Percentiles rank a stretch among this genome's conserved stretches.
phyloP scores from a whole-genome alignment of 2,888 invertebrate species.

The Caenorhabditis sp. region DNA sequence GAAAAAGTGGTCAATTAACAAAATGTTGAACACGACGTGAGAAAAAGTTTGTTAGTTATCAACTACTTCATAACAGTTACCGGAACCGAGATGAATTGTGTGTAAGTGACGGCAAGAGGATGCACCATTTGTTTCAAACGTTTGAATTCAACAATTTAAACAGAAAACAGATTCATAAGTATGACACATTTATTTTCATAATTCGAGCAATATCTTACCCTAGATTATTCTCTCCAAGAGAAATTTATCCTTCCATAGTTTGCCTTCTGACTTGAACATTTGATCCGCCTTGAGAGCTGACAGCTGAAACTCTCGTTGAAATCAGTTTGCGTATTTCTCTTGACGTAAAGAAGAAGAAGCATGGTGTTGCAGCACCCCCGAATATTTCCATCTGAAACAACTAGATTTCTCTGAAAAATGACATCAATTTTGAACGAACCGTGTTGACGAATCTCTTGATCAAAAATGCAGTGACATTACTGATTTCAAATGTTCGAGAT shows the following conservation, averaged over 20 bases:
- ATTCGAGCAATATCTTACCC: not conserved
- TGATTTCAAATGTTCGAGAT: constrained; percentile 3
- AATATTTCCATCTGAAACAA: constrained; percentile 30
- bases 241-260: not conserved
- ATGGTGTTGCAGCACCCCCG: constrained; percentile 16
- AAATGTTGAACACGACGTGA: too few relatives aligned
- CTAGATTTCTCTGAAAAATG: not conserved
- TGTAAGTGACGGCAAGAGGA: too few relatives aligned
- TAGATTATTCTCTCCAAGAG: not conserved
- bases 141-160: too few relatives aligned
- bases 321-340: constrained; percentile 22
- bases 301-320: constrained; percentile 4
- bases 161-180: too few relatives aligned
- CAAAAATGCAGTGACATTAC: not conserved
- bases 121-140: too few relatives aligned
- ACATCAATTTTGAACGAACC: not conserved
- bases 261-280: constrained; percentile 13
- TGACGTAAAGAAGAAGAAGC: constrained; percentile 25
- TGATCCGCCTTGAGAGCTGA: constrained; percentile 19
- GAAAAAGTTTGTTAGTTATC: too few relatives aligned
- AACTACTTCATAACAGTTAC: too few relatives aligned
- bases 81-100: too few relatives aligned
- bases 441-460: constrained; percentile 30
- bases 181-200: not conserved
- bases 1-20: too few relatives aligned